A percentile compares a stretch with the other conserved stretches of the same genome.
Evolutionary conservation across 2,888 invertebrate species (phyloP).

Genomic region (Andrena minutula): DNA sequence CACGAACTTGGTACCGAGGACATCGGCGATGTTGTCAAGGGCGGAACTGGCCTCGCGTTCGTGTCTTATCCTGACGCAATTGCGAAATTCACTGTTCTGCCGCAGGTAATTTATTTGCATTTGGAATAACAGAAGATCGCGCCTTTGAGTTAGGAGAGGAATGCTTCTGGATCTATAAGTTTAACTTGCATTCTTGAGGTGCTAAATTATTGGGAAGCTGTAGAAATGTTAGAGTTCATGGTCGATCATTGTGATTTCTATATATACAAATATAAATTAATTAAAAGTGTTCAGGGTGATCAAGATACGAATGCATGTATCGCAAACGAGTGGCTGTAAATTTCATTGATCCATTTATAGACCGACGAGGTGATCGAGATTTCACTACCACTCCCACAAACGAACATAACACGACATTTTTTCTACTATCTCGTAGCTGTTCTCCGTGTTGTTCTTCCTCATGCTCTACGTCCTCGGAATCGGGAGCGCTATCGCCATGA

Average conservation of each 20-base stretch:
- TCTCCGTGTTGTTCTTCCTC: conserved; percentile 86
- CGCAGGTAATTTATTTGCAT: conserved; percentile 78
- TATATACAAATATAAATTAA: not conserved
- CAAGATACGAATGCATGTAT: not conserved
- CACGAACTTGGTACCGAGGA: conserved; percentile 88
- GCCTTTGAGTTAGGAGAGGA: too few species aligned
- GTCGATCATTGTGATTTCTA: too few species aligned
- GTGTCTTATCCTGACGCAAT: conserved; percentile 95
- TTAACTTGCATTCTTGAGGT: too few species aligned
- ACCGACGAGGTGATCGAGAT: conserved; percentile 36
- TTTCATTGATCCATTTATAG: not conserved
- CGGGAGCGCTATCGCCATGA: conserved; percentile 85
- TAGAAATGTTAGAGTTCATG: too few species aligned
- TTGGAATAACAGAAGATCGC: too few species aligned
- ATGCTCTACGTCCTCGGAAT: conserved; percentile 86
- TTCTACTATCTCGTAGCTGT: conserved; percentile 79
- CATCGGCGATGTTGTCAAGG: conserved; percentile 89
- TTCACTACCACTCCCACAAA: not conserved
- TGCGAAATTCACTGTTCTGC: conserved; percentile 90
- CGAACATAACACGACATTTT: conserved; percentile 4
- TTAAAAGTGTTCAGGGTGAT: conserved; percentile 7
- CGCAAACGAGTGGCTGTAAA: not conserved
- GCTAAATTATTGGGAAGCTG: too few species aligned
- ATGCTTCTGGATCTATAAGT: too few species aligned
- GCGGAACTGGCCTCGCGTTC: conserved; percentile 93